A percentile compares a stretch with the other conserved stretches of the same genome.
phyloP scores from a whole-genome alignment of 2,888 invertebrate species.

The Melikaiella ostensackeni region DNA sequence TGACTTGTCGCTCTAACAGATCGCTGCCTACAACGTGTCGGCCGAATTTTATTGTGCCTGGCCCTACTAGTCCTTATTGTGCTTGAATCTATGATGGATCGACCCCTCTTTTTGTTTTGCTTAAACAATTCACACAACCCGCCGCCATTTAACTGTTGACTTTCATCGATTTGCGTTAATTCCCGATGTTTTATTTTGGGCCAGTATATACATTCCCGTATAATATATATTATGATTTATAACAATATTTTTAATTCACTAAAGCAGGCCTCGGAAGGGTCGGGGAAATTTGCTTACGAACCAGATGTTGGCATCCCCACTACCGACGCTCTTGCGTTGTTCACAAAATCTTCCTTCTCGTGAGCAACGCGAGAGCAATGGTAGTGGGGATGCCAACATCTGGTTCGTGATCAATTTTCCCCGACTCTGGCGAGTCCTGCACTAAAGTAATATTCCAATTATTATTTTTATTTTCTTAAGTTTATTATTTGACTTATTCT shows the following conservation, averaged over 20 bases:
- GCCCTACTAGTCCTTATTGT: slow-evolving; percentile 76
- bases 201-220: slow-evolving; percentile 8
- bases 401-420: too few species aligned
- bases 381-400: too few species aligned
- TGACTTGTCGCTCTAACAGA: slow-evolving; percentile 75
- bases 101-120: slow-evolving; percentile 56
- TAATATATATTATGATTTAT: not conserved
- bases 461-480: not conserved
- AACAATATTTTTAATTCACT: too few species aligned
- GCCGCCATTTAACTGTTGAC: slow-evolving; percentile 60
- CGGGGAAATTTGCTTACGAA: too few species aligned
- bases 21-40: slow-evolving; percentile 75
- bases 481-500: not conserved
- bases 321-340: too few species aligned
- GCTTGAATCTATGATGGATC: slow-evolving; percentile 68
- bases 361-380: too few species aligned
- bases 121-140: slow-evolving; percentile 56
- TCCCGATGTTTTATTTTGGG: slow-evolving; percentile 36
- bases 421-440: too few species aligned
- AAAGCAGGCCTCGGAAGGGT: too few species aligned
- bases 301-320: too few species aligned
- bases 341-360: too few species aligned
- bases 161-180: slow-evolving; percentile 58
- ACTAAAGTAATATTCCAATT: not conserved
- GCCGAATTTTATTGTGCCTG: slow-evolving; percentile 77